Evolutionary conservation across 35 echinoderm and acorn worm genomes (phyloP).

Genomic region (Anneissia japonica): DNA sequence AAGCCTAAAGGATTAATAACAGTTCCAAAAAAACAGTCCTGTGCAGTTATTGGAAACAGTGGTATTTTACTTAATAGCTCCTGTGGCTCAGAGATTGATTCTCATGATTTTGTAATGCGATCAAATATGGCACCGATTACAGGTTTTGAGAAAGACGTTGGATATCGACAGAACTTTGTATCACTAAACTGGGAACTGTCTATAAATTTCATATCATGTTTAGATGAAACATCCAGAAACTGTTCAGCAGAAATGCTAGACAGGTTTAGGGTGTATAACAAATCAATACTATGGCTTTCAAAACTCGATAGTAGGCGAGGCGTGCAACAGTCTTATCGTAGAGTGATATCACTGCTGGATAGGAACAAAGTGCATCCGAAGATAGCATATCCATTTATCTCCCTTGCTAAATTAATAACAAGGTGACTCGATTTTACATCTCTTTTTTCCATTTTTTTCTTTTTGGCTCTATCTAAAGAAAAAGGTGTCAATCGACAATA

Average conservation of each 20-base stretch:
- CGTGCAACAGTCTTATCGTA: no score
- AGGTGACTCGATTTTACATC: no score
- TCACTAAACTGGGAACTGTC: neutral
- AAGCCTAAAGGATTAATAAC: no score
- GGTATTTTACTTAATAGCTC: constrained; percentile 27
- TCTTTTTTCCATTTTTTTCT: no score
- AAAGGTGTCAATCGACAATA: no score
- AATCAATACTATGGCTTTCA: neutral
- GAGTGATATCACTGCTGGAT: no score
- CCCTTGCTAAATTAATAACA: no score
- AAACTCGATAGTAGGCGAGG: no score
- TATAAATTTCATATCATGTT: neutral
- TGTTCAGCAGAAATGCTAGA: neutral
- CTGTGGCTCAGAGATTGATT: constrained; percentile 29
- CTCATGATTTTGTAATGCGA: constrained; percentile 32
- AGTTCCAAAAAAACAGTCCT: neutral
- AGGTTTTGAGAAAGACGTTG: constrained; percentile 22
- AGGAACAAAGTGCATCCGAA: no score
- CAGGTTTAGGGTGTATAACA: neutral
- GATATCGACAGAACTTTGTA: constrained; percentile 16
- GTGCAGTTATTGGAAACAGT: constrained; percentile 41
- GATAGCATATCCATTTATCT: no score
- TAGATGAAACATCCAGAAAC: neutral
- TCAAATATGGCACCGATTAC: constrained; percentile 11
- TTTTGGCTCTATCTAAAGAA: no score